Percentiles rank a stretch among this genome's conserved stretches.
Evolutionary conservation across 2,797 vertebrate species (phyloP).

Genomic region (Acrocephalus scirpaceus): DNA sequence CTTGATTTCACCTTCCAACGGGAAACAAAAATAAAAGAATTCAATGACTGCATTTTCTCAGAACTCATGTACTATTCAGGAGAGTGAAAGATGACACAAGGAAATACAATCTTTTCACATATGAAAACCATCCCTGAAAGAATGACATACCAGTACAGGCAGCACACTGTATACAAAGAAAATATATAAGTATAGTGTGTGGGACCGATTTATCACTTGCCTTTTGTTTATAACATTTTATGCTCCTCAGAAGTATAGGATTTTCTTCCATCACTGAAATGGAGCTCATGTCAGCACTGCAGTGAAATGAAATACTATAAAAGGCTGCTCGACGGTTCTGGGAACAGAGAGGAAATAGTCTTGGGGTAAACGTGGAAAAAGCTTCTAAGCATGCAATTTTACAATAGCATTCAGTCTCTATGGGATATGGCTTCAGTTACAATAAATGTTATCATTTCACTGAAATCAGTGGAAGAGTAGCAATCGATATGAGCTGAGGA

Average conservation of each 20-base stretch:
- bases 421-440: not conserved
- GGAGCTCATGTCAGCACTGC: slow-evolving; percentile 2
- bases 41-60: not conserved
- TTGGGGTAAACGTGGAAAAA: slow-evolving; percentile 8
- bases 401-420: not conserved
- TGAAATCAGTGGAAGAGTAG: not conserved
- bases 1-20: not conserved
- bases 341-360: not conserved
- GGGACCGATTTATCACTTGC: not conserved
- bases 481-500: not conserved
- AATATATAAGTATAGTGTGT: not conserved
- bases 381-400: not conserved
- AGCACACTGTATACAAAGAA: not conserved
- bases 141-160: not conserved
- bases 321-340: not conserved
- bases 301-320: slow-evolving; percentile 41
- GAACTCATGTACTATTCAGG: not conserved
- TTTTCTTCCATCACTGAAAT: slow-evolving; percentile 40
- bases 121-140: not conserved
- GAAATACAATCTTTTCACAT: not conserved
- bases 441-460: slow-evolving; percentile 13
- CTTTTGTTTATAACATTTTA: slow-evolving; percentile 32
- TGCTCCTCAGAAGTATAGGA: not conserved
- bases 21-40: not conserved
- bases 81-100: not conserved